Percentiles rank a stretch among this genome's conserved stretches.
Conservation (phyloP, 2,113 vertebrate species). For the Onychorhynchus coronatus region DNA sequence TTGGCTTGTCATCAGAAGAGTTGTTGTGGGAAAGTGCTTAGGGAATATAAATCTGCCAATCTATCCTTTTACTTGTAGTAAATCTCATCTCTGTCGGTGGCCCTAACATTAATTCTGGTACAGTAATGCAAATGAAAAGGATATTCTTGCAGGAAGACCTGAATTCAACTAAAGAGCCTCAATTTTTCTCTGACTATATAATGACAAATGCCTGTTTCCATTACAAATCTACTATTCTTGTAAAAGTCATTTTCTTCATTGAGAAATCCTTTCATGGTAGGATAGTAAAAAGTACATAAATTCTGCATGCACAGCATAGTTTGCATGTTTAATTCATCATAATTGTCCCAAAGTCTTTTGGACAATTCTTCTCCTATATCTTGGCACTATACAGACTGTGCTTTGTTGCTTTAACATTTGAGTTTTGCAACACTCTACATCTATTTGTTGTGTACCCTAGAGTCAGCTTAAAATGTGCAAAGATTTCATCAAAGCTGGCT, state of each 20-base stretch:
- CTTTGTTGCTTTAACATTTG: neutral
- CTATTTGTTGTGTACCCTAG: neutral
- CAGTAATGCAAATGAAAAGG: constrained; percentile 32
- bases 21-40: constrained; percentile 64
- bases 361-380: neutral
- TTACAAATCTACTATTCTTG: neutral
- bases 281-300: neutral
- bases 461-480: neutral
- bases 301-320: neutral
- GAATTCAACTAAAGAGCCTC: neutral
- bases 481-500: neutral
- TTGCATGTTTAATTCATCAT: constrained; percentile 6
- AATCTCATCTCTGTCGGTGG: constrained; percentile 25
- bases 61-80: constrained; percentile 13
- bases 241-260: neutral
- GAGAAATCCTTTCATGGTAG: neutral
- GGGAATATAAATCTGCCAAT: constrained; percentile 40
- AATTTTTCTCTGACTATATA: neutral
- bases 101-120: neutral
- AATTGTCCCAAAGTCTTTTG: constrained; percentile 17
- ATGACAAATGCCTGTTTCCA: neutral
- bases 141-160: neutral
- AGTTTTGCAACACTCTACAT: neutral
- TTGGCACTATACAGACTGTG: neutral
- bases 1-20: constrained; percentile 58